Base-by-base conservation (phyloP, 2,797 vertebrate species). In the Mormyrus hasselquistii region DNA sequence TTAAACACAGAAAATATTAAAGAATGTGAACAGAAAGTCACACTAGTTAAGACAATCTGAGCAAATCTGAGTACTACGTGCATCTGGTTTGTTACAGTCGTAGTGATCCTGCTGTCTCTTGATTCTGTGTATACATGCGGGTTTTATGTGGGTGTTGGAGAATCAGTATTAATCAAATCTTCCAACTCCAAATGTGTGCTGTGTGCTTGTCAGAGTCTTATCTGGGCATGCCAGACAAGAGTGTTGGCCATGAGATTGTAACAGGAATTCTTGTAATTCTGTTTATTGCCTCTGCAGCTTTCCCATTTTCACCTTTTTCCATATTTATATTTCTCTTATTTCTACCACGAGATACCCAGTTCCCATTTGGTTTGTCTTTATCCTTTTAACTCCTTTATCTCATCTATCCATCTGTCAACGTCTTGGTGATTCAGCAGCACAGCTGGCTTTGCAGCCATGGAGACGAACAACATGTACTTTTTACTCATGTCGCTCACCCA, bases 401-500 rank as follows among this genome's bases (percentile, higher is more conserved):
- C 91, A 93, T 93, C 91, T 92, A 91, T 89, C 94, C 94, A 95
- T 95, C 94, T 95, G 94, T 94, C 93, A 94, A 90, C 93, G 89
- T 93, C 91, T 90, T 91, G 69, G 90, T 76, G 3, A 91, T 90
- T 91, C 86, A 90, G 88, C 89, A 19, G 8, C 90, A 93, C 94
- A 94, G 93, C 94, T 94, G 94, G 88, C 90, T 90, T 91, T 89
- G 87, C 65, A 86, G 34, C 89, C 47, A 38, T 57, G 50, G 34
- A 88, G 49, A 83, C 34, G 41, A 79, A 29, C 49, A 82, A 69
- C 85, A 85, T 89, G 89, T 57, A 34, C 88, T 91, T 92, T 92
- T 93, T 91, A 90, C 89, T 89, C 89, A 38, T 76, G 69, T 86
- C 85, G 5, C 83, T 52, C 50, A 53, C 47, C 47, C 49, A 85